Percentiles rank a stretch among this genome's conserved stretches.
Conservation (phyloP, 1,140 invertebrate species). For the Potamilus streckersoni region DNA sequence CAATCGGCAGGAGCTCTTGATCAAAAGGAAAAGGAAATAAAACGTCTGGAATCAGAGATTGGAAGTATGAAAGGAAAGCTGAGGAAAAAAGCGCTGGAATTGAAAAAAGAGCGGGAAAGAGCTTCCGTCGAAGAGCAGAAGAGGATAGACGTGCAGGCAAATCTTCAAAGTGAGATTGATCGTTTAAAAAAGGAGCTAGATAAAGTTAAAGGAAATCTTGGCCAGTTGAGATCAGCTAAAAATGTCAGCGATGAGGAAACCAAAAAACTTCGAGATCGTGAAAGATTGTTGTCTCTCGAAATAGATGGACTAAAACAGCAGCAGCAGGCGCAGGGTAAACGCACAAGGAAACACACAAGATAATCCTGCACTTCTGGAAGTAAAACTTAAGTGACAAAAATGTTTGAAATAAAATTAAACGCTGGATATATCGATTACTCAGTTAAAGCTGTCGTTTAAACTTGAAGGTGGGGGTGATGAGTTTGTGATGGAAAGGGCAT, state of each 20-base stretch:
- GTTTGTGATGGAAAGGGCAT: no score
- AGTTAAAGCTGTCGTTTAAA: no score
- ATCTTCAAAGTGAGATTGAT: conserved; percentile 35
- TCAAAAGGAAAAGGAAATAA: conserved; percentile 43
- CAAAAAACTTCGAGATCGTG: conserved; percentile 37
- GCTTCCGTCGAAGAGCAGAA: conserved; percentile 35
- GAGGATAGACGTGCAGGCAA: conserved; percentile 36
- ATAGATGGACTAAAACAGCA: conserved; percentile 34
- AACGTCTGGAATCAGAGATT: conserved; percentile 39
- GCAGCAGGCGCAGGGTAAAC: conserved; percentile 26
- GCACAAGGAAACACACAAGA: conserved; percentile 11
- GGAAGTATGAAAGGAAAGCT: conserved; percentile 34
- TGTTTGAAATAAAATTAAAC: background rate
- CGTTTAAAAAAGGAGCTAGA: conserved; percentile 40
- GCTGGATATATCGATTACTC: no score
- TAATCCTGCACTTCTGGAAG: background rate
- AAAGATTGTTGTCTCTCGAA: conserved; percentile 35
- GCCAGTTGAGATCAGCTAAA: conserved; percentile 45
- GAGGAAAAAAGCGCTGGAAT: conserved; percentile 33
- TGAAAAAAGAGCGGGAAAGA: conserved; percentile 37
- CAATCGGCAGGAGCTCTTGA: conserved; percentile 31
- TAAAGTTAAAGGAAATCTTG: conserved; percentile 43
- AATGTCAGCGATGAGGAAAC: conserved; percentile 51
- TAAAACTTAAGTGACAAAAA: background rate
- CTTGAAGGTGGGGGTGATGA: no score